Evolutionary conservation across 2,113 vertebrate genomes (phyloP).

Genomic region (Suricata suricatta): DNA sequence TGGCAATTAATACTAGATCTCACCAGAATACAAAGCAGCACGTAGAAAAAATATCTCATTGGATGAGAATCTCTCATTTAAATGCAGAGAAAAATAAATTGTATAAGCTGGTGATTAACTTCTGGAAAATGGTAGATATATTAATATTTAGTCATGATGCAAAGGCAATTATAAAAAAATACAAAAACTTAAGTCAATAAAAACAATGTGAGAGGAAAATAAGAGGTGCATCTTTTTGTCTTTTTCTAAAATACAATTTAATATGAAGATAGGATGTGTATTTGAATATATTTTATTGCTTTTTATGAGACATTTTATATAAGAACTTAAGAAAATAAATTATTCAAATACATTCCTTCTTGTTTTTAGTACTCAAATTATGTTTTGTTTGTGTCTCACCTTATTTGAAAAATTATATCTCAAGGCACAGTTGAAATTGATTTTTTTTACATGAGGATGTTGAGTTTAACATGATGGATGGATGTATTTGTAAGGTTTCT

Average conservation of each 20-base stretch:
- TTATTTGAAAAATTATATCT: neutral
- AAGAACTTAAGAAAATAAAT: conserved; percentile 33
- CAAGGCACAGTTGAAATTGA: neutral
- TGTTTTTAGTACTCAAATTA: neutral
- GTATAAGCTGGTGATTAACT: neutral
- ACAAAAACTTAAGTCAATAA: neutral
- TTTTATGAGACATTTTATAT: conserved; percentile 44
- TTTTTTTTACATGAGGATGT: neutral
- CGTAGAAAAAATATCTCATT: neutral
- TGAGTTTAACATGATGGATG: neutral
- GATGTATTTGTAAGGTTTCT: neutral
- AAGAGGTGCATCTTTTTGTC: neutral
- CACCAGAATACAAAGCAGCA: neutral
- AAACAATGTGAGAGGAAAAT: neutral
- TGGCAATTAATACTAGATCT: neutral
- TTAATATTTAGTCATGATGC: neutral
- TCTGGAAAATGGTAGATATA: neutral
- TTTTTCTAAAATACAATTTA: neutral
- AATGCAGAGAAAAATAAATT: conserved; percentile 1
- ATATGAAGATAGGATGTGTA: neutral
- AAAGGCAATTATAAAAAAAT: conserved; percentile 40
- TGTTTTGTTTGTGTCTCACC: neutral
- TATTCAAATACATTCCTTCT: neutral
- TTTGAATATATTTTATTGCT: neutral
- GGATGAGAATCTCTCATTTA: neutral